These are phyloP conservation scores for Geothlypis trichas DNA, from an alignment of 2,113 vertebrate species.

Conservation along the genomic window DNA sequence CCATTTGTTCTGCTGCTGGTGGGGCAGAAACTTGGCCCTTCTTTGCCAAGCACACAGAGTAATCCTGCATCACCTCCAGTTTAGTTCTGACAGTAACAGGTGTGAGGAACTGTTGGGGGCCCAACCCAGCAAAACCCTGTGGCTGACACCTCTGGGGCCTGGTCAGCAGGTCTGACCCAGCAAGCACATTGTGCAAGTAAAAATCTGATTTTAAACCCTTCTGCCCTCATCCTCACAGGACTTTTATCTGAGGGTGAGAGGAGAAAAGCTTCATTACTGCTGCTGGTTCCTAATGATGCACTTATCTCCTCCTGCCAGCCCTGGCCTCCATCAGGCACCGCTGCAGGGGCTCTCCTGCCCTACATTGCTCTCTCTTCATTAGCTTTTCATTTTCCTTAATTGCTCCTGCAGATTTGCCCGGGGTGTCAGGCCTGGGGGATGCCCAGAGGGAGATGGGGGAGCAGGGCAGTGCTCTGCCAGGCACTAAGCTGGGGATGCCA, in stretches of 20 bases:
- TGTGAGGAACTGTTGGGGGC: rapidly evolving
- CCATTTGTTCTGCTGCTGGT: background rate
- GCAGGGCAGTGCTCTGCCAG: background rate
- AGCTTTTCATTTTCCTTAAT: background rate
- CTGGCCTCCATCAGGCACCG: background rate
- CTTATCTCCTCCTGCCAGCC: background rate
- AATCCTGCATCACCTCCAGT: background rate
- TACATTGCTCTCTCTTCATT: background rate
- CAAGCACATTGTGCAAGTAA: background rate
- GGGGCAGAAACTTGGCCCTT: background rate
- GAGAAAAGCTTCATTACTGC: background rate
- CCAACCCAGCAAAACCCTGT: background rate
- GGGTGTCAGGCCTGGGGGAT: background rate
- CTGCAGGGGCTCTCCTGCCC: background rate
- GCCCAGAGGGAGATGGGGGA: background rate
- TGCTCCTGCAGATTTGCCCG: background rate
- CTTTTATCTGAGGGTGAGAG: background rate
- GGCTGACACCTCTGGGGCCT: background rate
- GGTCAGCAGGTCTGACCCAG: background rate
- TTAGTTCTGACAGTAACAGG: background rate
- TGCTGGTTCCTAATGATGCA: background rate
- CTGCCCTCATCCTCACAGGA: background rate
- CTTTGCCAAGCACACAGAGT: rapidly evolving
- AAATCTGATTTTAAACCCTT: background rate
- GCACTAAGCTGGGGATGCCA: background rate